A percentile compares a stretch with the other conserved stretches of the same genome.
phyloP scores from a whole-genome alignment of 2,113 vertebrate species.

The Alces alces region DNA sequence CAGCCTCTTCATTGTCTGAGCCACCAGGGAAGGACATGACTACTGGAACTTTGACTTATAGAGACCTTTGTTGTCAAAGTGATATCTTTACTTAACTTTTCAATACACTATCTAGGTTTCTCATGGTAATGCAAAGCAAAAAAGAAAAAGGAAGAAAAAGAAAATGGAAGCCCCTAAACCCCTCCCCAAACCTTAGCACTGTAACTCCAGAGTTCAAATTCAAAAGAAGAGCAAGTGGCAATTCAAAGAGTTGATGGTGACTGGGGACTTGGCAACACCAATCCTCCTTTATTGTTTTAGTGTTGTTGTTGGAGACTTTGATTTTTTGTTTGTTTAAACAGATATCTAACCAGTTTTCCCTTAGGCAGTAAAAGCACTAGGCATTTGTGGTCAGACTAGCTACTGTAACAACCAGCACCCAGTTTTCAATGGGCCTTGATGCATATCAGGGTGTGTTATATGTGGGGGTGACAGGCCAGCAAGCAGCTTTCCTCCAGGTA shows the following conservation, averaged over 20 bases:
- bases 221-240: constrained; percentile 73
- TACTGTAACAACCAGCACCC: background rate
- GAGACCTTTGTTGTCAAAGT: background rate
- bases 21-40: background rate
- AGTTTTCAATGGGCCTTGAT: background rate
- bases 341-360: background rate
- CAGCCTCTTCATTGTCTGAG: background rate
- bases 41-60: background rate
- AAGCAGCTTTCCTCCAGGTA: background rate
- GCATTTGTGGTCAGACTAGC: background rate
- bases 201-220: constrained; percentile 71
- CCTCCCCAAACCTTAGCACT: constrained; percentile 42
- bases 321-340: background rate
- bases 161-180: background rate
- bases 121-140: constrained; percentile 77
- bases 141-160: constrained; percentile 49
- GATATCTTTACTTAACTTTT: background rate
- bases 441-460: background rate
- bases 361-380: background rate
- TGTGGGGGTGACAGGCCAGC: background rate
- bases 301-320: background rate
- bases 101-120: background rate
- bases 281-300: background rate
- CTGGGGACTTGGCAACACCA: background rate
- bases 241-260: constrained; percentile 77